Base-by-base conservation (phyloP, 2,797 vertebrate species). In the Uromys caudimaculatus region DNA sequence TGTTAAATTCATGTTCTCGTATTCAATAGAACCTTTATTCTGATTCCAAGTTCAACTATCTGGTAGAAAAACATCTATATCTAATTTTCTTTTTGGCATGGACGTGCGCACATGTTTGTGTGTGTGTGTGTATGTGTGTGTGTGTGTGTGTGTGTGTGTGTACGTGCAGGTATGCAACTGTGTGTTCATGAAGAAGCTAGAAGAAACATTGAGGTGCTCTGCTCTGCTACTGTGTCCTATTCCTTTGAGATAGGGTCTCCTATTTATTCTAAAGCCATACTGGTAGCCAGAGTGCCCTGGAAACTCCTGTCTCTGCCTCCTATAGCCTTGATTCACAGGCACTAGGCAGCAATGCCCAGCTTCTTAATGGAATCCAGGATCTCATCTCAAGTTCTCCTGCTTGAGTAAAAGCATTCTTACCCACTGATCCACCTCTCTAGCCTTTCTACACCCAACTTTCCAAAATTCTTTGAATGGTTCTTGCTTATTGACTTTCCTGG, bases 401-500 rank as follows among this genome's bases (percentile, higher is more conserved):
- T 87, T 73, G 67, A 54, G 67, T 8, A 71, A 54, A 71, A 29
- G 14, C 5, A 1, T 41, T 41, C 67, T 56, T 54, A 54, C 13
- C 35, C 64, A 71, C 24, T 54, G 23, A 69, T 27, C 23, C 5
- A 64, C 9, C 27, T 64, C 41, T 47, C 41, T 16, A 87, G 8
- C 4, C 23, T 8, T 32, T 75, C 8, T 69, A n/a, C 10, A 38
- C 41, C 38, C 29, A 60, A n/a, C 27, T 78, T 69, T 38, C 69
- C 60, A 54, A 78, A 77, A 21, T 78, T 52, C 24, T 93, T 87
- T 69, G 58, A 93, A n/a, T 86, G 83, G 38, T 78, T 89, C 47
- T 78, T 94, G 17, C 8, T n/a, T 82, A 27, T 83, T 94, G 77
- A 73, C 23, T 77, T 86, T 94, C 24, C 44, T 44, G 62, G 4